Evolutionary conservation across 2,113 vertebrate genomes (phyloP).

Genomic region (Sinocyclocheilus anshuiensis): DNA sequence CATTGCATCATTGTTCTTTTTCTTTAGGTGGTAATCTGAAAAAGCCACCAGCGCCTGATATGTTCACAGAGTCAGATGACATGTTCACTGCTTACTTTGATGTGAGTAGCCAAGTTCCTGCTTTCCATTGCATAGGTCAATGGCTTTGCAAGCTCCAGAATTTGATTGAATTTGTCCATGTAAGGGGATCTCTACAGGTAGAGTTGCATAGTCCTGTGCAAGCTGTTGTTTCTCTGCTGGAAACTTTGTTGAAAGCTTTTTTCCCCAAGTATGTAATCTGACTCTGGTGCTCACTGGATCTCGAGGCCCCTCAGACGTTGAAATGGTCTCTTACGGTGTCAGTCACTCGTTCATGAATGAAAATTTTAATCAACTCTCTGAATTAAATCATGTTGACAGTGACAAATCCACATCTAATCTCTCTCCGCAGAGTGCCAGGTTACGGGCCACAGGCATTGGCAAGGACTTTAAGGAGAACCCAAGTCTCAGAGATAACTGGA

Average conservation of each 20-base stretch:
- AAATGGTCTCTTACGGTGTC: neutral
- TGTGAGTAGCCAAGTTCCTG: constrained; percentile 48
- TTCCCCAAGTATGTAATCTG: constrained; percentile 29
- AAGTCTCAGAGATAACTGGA: constrained; percentile 99
- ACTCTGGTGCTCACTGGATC: constrained; percentile 6
- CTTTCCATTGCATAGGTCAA: constrained; percentile 31
- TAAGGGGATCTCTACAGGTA: constrained; percentile 49
- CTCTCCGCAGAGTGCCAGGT: constrained; percentile 85
- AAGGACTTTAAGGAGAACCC: constrained; percentile 99
- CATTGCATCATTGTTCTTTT: constrained; percentile 57
- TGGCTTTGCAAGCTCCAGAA: constrained; percentile 43
- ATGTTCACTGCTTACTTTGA: constrained; percentile 88
- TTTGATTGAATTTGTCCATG: constrained; percentile 51
- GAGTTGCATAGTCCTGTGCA: constrained; percentile 40
- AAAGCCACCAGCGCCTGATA: constrained; percentile 93
- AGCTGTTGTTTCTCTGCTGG: constrained; percentile 40
- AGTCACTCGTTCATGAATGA: neutral
- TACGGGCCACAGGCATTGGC: constrained; percentile 93
- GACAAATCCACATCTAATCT: constrained; percentile 6
- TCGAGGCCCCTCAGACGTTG: neutral
- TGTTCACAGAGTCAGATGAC: constrained; percentile 99
- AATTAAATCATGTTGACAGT: constrained; percentile 7
- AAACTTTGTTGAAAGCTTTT: constrained; percentile 40
- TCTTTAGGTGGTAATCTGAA: constrained; percentile 86
- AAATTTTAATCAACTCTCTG: constrained; percentile 11